Evolutionary conservation across 2,113 vertebrate genomes (phyloP).

Genomic region (Macaca mulatta): DNA sequence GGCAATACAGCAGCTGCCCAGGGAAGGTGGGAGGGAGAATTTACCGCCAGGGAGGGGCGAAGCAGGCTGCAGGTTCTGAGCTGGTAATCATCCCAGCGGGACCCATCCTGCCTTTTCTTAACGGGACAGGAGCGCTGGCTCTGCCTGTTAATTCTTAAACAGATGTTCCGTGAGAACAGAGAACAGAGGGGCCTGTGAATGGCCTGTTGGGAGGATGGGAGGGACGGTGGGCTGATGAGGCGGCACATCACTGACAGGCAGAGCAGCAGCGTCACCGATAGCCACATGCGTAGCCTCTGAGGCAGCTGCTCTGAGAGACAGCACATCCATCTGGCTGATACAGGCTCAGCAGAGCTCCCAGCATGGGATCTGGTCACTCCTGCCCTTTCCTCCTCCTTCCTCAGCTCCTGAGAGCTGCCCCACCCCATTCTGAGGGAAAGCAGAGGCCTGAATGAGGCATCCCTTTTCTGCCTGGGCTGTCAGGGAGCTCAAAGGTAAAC

Average conservation of each 20-base stretch:
- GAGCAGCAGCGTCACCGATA: neutral
- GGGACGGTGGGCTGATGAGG: neutral
- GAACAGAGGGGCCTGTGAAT: neutral
- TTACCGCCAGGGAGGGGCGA: neutral
- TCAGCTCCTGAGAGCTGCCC: neutral
- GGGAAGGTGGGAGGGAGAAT: neutral
- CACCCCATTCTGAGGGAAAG: neutral
- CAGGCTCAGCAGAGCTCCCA: neutral
- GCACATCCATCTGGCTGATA: neutral
- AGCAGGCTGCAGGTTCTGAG: neutral
- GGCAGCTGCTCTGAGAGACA: neutral
- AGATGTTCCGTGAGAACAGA: neutral
- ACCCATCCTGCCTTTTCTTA: neutral
- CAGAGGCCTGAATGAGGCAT: neutral
- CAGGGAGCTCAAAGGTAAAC: neutral
- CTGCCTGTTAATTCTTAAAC: slow-evolving; percentile 18
- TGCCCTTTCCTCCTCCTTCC: neutral
- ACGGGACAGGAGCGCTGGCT: neutral
- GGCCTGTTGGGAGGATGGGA: neutral
- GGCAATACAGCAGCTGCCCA: neutral
- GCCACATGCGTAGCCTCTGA: neutral
- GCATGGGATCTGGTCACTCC: neutral
- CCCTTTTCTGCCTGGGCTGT: neutral
- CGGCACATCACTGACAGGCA: neutral
- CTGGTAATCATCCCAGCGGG: neutral